Evolutionary conservation across 2,888 invertebrate species (phyloP), one percentile per base, ranked within the genome.

Genomic region (Apamea monoglypha): DNA sequence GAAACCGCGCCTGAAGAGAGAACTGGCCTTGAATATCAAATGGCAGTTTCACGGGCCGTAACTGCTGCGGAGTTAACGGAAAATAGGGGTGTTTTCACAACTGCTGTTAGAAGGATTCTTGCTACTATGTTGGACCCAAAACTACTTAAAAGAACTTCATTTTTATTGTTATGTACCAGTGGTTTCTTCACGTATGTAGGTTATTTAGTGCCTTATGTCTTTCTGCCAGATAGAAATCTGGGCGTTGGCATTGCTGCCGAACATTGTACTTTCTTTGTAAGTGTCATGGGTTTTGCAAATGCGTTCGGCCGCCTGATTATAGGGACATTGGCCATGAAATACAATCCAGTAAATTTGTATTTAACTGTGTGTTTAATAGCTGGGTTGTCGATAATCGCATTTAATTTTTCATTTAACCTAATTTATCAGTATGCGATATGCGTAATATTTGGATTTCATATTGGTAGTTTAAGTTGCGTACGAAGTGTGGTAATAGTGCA

Each of bases 111-210:
- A 91, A 93, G 96, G 88, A 93, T 96, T 81, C 90, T 97, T 59
- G 96, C 95, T 36, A 96, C 96, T 14, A 97, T 97, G 96, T 92
- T 96, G 94, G 96, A 96, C 84, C 94, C 95, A 3, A 93, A 87
- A 73, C 88, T 97, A 76, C 91, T 97, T 66, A 93, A 90, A 87
- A 94, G 90, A 84, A 78, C 69, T 73, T 96, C 96, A 25, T 96
- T 96, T 89, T 75, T 94, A 81, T 82, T 92, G 68, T 81, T 96
- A 71, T 93, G 94, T 84, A 18, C 80, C 4, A 94, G 94, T 86
- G 95, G 95, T 25, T 93, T 95, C 82, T 82, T 95, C 2, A 91
- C 91, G 6, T 95, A 94, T 81, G 78, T 94, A 80, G 96, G 96
- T 12, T 94, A 91, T 90, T 89, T 96, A 86, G 95, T 96, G 36